These are phyloP conservation scores for Drosophila lacicola DNA, from an alignment of 2,888 invertebrate genomes.

Conservation along the genomic window DNA sequence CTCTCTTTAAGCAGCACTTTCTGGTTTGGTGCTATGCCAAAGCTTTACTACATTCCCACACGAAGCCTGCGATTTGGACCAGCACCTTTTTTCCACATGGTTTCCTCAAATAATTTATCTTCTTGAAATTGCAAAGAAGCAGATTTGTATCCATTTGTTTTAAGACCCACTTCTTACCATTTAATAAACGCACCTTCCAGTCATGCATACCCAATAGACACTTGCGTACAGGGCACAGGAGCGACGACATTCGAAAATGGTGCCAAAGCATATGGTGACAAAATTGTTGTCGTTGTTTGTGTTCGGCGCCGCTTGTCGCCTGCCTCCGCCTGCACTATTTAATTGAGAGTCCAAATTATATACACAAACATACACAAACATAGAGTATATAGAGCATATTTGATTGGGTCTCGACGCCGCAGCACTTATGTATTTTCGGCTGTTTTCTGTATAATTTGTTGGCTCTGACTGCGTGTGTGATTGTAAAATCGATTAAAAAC, in stretches of 20 bases:
- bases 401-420: slow-evolving; percentile 22
- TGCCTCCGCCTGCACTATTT: slow-evolving; percentile 70
- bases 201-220: background rate
- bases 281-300: slow-evolving; percentile 58
- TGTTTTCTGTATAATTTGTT: slow-evolving; percentile 51
- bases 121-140: no score
- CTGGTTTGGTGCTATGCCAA: no score
- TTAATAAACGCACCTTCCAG: background rate
- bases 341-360: slow-evolving; percentile 78
- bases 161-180: background rate
- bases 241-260: slow-evolving; percentile 53
- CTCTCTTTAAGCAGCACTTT: no score
- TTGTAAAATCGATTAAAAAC: slow-evolving; percentile 83
- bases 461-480: slow-evolving; percentile 59
- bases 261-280: slow-evolving; percentile 79
- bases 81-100: no score
- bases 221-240: slow-evolving; percentile 17
- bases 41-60: no score
- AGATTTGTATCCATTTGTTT: background rate
- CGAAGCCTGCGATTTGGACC: no score
- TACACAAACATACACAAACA: slow-evolving; percentile 21
- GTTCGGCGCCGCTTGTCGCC: slow-evolving; percentile 56
- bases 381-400: slow-evolving; percentile 15
- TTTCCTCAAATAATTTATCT: no score
- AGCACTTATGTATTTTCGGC: slow-evolving; percentile 20